Conservation (phyloP, 2,888 invertebrate species). For the Orchesella flavescens region DNA sequence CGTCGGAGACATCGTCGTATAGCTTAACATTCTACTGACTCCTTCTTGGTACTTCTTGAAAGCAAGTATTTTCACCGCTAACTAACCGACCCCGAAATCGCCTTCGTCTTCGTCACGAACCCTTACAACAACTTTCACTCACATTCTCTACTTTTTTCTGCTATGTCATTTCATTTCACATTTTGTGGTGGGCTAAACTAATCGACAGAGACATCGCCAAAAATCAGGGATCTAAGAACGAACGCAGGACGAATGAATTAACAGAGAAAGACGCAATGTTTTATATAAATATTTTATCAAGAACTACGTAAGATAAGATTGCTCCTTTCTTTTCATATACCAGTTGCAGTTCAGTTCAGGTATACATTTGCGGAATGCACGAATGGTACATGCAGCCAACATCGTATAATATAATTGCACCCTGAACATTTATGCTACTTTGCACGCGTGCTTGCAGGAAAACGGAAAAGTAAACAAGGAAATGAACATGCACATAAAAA, state of each 20-base stretch:
- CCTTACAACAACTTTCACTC: constrained; percentile 9
- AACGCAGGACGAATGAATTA: background rate
- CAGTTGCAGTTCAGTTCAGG: no score
- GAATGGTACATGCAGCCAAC: no score
- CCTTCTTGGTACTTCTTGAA: background rate
- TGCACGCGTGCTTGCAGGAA: no score
- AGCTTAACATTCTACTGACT: background rate
- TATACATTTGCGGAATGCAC: no score
- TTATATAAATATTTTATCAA: no score
- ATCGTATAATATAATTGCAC: no score
- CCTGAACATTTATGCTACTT: no score
- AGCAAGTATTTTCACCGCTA: constrained; percentile 6
- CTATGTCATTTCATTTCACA: background rate
- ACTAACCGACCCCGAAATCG: constrained; percentile 31
- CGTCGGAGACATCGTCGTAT: background rate
- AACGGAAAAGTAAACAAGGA: background rate
- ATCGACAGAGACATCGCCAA: constrained; percentile 25
- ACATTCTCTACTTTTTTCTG: background rate
- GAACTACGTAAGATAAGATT: no score
- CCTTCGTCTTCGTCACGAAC: constrained; percentile 30
- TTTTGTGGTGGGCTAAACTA: constrained; percentile 20
- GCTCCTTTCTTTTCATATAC: no score
- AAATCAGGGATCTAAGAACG: background rate
- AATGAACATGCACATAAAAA: background rate
- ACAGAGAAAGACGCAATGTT: no score